Evolutionary conservation across 2,888 invertebrate genomes (phyloP).

Genomic region (Dexiosoma caninum): DNA sequence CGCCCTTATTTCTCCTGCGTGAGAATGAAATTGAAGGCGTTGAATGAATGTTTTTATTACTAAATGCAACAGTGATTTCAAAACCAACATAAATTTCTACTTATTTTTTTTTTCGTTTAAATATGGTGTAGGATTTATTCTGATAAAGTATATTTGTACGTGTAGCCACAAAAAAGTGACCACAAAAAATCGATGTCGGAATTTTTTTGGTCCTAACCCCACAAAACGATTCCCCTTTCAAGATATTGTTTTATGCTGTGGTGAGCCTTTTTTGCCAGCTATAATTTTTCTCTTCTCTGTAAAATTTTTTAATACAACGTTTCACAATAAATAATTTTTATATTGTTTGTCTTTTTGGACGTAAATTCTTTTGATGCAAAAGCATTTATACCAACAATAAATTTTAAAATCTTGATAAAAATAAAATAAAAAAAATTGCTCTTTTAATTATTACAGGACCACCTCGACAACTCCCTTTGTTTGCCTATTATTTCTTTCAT

Average conservation of each 20-base stretch:
- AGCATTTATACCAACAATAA: constrained; percentile 6
- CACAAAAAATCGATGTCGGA: too few species aligned
- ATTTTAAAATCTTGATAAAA: constrained; percentile 36
- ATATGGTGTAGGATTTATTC: background rate
- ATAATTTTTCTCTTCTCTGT: too few species aligned
- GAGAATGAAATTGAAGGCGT: background rate
- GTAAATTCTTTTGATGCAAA: background rate
- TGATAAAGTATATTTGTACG: background rate
- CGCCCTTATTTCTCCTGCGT: background rate
- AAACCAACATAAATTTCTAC: constrained; percentile 34
- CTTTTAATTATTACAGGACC: constrained; percentile 35
- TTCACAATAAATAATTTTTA: constrained; percentile 8
- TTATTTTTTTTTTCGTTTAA: constrained; percentile 35
- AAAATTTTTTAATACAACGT: too few species aligned
- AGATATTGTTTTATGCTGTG: too few species aligned
- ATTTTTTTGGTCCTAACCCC: too few species aligned
- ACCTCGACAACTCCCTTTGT: constrained; percentile 36
- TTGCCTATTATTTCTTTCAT: background rate
- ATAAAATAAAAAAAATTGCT: background rate
- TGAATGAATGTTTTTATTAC: background rate
- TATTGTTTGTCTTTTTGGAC: background rate
- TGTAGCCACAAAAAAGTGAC: too few species aligned
- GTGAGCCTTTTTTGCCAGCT: too few species aligned
- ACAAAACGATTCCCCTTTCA: too few species aligned
- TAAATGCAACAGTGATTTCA: constrained; percentile 3